Conservation (phyloP, 2,113 vertebrate species). For the Caranx ignobilis region DNA sequence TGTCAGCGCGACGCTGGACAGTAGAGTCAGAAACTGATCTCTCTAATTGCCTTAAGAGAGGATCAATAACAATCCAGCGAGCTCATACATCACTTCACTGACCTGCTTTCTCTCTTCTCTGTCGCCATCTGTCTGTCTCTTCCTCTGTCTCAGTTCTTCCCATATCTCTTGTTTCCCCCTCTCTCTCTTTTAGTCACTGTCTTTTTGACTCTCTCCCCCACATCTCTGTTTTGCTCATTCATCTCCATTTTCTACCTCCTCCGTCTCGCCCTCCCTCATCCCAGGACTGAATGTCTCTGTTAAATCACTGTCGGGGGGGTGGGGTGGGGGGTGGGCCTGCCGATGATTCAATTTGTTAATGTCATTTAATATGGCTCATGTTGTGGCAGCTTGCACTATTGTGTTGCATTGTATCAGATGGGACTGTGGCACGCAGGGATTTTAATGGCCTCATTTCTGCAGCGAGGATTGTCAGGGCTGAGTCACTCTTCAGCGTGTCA, state of each 20-base stretch:
- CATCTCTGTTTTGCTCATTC: not conserved
- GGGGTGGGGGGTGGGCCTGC: not conserved
- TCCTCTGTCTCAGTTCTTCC: not conserved
- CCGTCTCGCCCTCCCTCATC: not conserved
- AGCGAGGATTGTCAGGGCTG: conserved; percentile 29
- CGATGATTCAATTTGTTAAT: conserved; percentile 65
- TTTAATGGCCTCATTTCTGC: conserved; percentile 31
- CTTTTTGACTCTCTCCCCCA: too few species aligned
- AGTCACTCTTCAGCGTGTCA: conserved; percentile 33
- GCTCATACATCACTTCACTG: conserved; percentile 36
- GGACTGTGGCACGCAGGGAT: conserved; percentile 30
- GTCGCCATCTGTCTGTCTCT: conserved; percentile 17
- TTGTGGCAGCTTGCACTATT: conserved; percentile 41
- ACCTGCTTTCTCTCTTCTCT: conserved; percentile 56
- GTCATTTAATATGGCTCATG: conserved; percentile 49
- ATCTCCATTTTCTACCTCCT: conserved; percentile 9
- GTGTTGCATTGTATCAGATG: conserved; percentile 32
- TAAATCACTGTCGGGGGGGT: conserved; percentile 43
- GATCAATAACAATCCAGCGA: conserved; percentile 62
- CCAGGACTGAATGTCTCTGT: not conserved
- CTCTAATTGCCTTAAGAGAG: conserved; percentile 64
- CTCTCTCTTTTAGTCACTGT: not conserved
- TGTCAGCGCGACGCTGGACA: conserved; percentile 25
- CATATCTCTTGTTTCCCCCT: not conserved
- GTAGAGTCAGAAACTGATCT: conserved; percentile 53